Evolutionary conservation across 2,888 invertebrate genomes (phyloP), one percentile per base, ranked within the genome.

Genomic region (Eristalis pertinax): DNA sequence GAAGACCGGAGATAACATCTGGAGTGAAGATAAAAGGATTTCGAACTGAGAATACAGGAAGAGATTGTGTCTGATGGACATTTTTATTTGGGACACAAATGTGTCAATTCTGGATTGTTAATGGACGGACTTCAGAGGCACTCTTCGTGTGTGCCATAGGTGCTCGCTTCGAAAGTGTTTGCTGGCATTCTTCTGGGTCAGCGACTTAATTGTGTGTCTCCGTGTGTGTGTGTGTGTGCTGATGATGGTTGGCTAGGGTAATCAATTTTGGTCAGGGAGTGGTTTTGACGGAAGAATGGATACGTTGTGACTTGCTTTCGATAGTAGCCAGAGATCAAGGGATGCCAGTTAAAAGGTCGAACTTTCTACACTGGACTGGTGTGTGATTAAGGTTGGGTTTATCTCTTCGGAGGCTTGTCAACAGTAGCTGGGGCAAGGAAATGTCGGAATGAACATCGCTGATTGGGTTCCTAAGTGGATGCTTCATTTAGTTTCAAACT

Each of bases 1-100:
- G 77, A 74, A 82, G 77, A 78, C 58, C 82, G 38, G 64, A 77
- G 82, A 86, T 86, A 86, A 78, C 78, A 86, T 86, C 85, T 83
- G 77, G 83, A 74, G 62, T 82, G 69, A 19, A 78, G 83, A 83
- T 83, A 83, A 86, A 85, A 86, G 77, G 82, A 86, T 86, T 78
- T 82, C 68, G 68, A 73, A 43, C 43, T 62, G 65, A 70, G 69
- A 78, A 86, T 86, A 58, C 82, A 86, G 77, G 85, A 86, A 82
- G 85, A 77, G 73, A 65, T 77, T 82, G 73, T 58, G 50, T 11
- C 68, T 69, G 85, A 82, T 68, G 73, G 74, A 82, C 68, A 82
- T 77, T 86, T 83, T 86, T 78, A 74, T 83, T 78, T 78, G 65
- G 74, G 60, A 74, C 77, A 74, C 74, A 73, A 78, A 82, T 77